These are phyloP conservation scores for Aphaenogaster floridana DNA, from an alignment of 1,140 invertebrate species.

Conservation along the genomic window DNA sequence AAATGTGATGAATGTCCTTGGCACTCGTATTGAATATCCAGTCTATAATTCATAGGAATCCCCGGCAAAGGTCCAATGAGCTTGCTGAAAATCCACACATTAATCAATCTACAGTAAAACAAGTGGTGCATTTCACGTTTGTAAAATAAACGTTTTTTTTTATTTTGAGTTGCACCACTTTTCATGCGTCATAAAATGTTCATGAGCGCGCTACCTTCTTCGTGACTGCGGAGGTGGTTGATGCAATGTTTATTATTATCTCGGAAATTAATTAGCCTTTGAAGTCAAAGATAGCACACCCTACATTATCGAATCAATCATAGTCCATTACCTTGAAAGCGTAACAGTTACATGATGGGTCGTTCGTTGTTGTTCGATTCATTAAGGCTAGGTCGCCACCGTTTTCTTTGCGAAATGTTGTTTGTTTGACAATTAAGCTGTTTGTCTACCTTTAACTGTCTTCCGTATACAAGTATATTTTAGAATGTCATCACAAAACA, in stretches of 20 bases:
- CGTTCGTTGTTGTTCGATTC: slow-evolving; percentile 27
- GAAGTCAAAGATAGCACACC: neutral
- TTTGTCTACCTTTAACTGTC: slow-evolving; percentile 12
- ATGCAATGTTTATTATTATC: slow-evolving; percentile 45
- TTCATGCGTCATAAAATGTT: neutral
- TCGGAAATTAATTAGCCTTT: slow-evolving; percentile 64
- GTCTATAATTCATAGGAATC: slow-evolving; percentile 40
- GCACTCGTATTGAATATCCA: slow-evolving; percentile 45
- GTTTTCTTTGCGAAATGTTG: neutral
- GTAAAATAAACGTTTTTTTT: slow-evolving; percentile 55
- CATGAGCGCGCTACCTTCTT: neutral
- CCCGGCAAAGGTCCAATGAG: slow-evolving; percentile 45
- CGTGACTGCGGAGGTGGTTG: neutral
- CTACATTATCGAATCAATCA: slow-evolving; percentile 63
- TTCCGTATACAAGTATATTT: slow-evolving; percentile 1
- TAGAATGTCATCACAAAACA: neutral
- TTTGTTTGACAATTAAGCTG: slow-evolving; percentile 39
- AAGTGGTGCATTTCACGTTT: slow-evolving; percentile 27
- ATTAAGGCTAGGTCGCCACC: neutral
- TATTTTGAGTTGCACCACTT: neutral
- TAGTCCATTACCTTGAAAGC: slow-evolving; percentile 41
- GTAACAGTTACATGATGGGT: neutral
- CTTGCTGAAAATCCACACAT: slow-evolving; percentile 28
- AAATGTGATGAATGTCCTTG: slow-evolving; percentile 44
- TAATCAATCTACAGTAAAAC: slow-evolving; percentile 46